These are phyloP conservation scores for Drosophila kohkoa DNA, from an alignment of 1,140 invertebrate genomes.

Conservation along the genomic window DNA sequence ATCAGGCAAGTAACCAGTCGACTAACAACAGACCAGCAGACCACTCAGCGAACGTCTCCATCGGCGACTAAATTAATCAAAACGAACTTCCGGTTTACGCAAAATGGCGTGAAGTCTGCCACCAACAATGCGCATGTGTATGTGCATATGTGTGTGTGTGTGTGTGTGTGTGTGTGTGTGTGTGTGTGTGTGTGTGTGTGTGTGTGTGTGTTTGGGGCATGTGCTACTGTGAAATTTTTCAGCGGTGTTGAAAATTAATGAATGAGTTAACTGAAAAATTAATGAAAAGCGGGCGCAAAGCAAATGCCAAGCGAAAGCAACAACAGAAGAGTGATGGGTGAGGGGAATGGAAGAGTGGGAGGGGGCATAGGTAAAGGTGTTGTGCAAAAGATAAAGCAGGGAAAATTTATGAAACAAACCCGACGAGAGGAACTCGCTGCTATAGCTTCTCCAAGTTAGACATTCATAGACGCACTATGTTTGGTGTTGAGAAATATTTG, in stretches of 20 bases:
- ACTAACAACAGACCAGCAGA: slow-evolving; percentile 3
- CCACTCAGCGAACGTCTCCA: slow-evolving; percentile 68
- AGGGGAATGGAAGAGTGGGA: no score
- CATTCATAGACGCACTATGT: slow-evolving; percentile 61
- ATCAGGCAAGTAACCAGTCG: slow-evolving; percentile 36
- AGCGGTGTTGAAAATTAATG: slow-evolving; percentile 74
- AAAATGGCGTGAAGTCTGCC: slow-evolving; percentile 82
- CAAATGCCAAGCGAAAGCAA: slow-evolving; percentile 18
- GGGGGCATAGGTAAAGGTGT: slow-evolving; percentile 63
- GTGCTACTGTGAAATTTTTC: slow-evolving; percentile 61
- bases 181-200: slow-evolving; percentile 17
- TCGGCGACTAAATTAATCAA: slow-evolving; percentile 83
- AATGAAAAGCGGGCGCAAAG: slow-evolving; percentile 72
- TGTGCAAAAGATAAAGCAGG: slow-evolving; percentile 79
- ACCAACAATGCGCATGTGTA: slow-evolving; percentile 40
- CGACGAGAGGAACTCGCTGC: slow-evolving; percentile 18
- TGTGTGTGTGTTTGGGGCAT: slow-evolving; percentile 45
- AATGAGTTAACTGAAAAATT: slow-evolving; percentile 84
- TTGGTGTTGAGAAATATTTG: slow-evolving; percentile 77
- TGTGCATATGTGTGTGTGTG: slow-evolving; percentile 13
- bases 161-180: slow-evolving; percentile 38
- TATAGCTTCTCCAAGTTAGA: slow-evolving; percentile 60
- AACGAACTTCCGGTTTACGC: slow-evolving; percentile 83
- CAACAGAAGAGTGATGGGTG: not conserved
- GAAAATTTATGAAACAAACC: slow-evolving; percentile 77